Evolutionary conservation across 2,113 vertebrate species (phyloP).

Genomic region (Tiliqua scincoides): DNA sequence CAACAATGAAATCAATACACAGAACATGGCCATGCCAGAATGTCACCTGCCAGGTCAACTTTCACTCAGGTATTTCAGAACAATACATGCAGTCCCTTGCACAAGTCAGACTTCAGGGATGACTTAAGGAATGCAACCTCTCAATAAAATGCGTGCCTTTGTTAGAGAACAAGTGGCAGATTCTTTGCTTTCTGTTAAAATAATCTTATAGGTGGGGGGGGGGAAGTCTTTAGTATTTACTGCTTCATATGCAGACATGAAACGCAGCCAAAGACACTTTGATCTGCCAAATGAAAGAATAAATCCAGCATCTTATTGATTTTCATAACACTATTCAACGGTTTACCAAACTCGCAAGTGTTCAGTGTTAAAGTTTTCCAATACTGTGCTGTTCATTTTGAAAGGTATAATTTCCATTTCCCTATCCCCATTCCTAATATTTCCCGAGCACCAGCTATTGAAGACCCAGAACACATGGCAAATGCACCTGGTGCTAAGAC

Average conservation of each 20-base stretch:
- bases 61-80: background rate
- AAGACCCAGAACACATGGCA: constrained; percentile 28
- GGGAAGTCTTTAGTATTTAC: constrained; percentile 48
- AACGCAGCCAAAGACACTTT: constrained; percentile 52
- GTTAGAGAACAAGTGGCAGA: background rate
- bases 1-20: background rate
- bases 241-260: constrained; percentile 41
- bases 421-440: constrained; percentile 45
- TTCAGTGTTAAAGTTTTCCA: constrained; percentile 53
- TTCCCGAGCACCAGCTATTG: constrained; percentile 59
- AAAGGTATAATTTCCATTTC: constrained; percentile 41
- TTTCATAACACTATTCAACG: constrained; percentile 54
- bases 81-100: background rate
- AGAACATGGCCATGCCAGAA: background rate
- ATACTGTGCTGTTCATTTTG: constrained; percentile 39
- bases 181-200: constrained; percentile 5
- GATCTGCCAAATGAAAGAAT: constrained; percentile 39
- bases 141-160: constrained; percentile 34
- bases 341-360: constrained; percentile 56
- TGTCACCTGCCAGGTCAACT: background rate
- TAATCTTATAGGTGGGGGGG: constrained; percentile 5
- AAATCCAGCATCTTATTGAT: constrained; percentile 64
- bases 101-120: constrained; percentile 2
- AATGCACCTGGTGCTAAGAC: background rate
- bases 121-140: constrained; percentile 39